These are phyloP conservation scores for Tragopan temminckii DNA, from an alignment of 2,797 vertebrate species.

Conservation along the genomic window DNA sequence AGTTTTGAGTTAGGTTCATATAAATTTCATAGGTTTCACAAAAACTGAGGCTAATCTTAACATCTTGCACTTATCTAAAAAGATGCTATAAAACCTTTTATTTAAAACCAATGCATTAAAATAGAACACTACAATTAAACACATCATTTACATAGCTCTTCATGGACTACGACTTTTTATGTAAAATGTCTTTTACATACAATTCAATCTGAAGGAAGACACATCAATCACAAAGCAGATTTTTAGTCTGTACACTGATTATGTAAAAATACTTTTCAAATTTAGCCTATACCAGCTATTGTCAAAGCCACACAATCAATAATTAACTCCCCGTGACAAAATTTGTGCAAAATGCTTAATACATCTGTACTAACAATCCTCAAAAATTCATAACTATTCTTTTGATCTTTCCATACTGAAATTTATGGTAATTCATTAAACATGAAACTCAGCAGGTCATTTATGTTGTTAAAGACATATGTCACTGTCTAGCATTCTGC, in stretches of 20 bases:
- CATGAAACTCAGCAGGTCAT: neutral
- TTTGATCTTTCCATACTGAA: neutral
- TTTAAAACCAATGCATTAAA: slow-evolving; percentile 49
- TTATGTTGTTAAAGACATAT: neutral
- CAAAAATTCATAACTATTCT: neutral
- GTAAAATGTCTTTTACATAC: neutral
- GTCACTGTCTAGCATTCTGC: slow-evolving; percentile 14
- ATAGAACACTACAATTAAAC: slow-evolving; percentile 41
- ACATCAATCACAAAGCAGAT: neutral
- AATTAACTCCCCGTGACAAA: neutral
- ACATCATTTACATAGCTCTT: neutral
- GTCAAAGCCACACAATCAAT: neutral
- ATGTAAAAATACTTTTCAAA: neutral
- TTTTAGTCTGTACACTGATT: neutral
- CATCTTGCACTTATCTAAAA: slow-evolving; percentile 36
- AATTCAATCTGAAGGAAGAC: neutral
- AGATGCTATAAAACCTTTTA: neutral
- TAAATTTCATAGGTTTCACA: neutral
- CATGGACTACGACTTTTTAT: neutral
- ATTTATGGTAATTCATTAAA: neutral
- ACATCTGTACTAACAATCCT: neutral
- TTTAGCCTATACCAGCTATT: neutral
- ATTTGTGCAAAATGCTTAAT: neutral
- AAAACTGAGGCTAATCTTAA: neutral
- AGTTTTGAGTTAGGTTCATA: neutral